Evolutionary conservation across 2,888 invertebrate species (phyloP), one percentile per base, ranked within the genome.

Genomic region (Tuta absoluta): DNA sequence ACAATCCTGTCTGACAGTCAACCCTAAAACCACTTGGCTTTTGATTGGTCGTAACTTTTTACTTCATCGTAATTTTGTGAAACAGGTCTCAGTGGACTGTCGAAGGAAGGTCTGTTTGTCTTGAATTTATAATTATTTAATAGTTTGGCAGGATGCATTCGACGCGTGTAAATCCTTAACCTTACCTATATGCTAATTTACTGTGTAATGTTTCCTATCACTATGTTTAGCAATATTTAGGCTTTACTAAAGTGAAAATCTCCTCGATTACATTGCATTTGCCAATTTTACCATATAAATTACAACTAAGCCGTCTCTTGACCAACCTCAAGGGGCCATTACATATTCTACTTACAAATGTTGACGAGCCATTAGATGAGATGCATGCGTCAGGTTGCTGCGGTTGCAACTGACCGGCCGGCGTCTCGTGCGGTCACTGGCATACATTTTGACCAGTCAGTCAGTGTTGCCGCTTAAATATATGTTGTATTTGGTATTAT

Each of bases 61-160:
- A 37, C 2, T 37, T 37, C 1, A 11, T 1, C 1, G 5, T 33
- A 8, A 11, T 37, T 24, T 19, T 24, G n/a, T 59, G 60, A 45
- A 45, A 37, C 45, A 14, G 19, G 23, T 10, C 60, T 12, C 59
- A 51, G 2, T 21, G 5, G 23, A 19, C n/a, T n/a, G 28, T 5
- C 61, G 2, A 24, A 56, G 8, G n/a, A 23, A 21, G 10, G 23
- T 21, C 45, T 45, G 17, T 28, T 24, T 11, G n/a, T 28, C 86
- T 87, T 88, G 89, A 87, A 84, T 89, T 87, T 82, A 77, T 86
- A 88, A 87, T 86, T n/a, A n/a, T 23, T 12, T 14, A 24, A 45
- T 45, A 45, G 45, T 45, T 14, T 2, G 23, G 14, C 51, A 53
- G 51, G 24, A 53, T 53, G 12, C 51, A 17, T 48, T 19, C 48